Evolutionary conservation across 2,113 vertebrate genomes (phyloP).

Genomic region (Apeltes quadracus): DNA sequence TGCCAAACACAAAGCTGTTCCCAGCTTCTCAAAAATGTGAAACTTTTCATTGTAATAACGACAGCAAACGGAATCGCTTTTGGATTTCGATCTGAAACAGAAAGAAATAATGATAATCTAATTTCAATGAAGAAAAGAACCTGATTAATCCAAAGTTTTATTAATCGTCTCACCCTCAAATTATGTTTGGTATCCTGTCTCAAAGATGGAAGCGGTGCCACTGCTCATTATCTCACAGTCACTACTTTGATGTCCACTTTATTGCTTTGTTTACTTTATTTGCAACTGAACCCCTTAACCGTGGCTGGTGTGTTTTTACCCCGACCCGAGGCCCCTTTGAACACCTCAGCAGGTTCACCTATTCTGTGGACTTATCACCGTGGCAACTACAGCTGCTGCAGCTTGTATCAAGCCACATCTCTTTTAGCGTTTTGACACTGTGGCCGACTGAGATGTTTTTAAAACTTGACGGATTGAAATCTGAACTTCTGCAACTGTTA

Average conservation of each 20-base stretch:
- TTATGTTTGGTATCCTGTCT: neutral
- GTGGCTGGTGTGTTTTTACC: neutral
- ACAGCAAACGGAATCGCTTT: neutral
- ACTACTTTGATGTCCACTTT: neutral
- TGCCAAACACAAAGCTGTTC: neutral
- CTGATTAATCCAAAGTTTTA: neutral
- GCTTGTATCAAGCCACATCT: neutral
- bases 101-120: neutral
- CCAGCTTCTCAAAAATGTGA: neutral
- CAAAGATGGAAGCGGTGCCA: neutral
- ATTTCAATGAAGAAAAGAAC: neutral
- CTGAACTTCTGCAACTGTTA: neutral
- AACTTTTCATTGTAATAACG: neutral
- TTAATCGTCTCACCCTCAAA: neutral
- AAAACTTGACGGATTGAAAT: slow-evolving; percentile 2
- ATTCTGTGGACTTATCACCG: slow-evolving; percentile 5
- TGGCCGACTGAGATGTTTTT: neutral
- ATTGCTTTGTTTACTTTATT: neutral
- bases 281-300: neutral
- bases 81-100: neutral
- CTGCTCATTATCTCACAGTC: neutral
- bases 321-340: slow-evolving; percentile 15
- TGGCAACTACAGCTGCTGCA: slow-evolving; percentile 26
- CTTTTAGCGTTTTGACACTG: slow-evolving; percentile 1
- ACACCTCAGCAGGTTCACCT: slow-evolving; percentile 19